Percentiles rank a stretch among this genome's conserved stretches.
Conservation (phyloP, 1,140 invertebrate genomes). For the Drosophila azteca region DNA sequence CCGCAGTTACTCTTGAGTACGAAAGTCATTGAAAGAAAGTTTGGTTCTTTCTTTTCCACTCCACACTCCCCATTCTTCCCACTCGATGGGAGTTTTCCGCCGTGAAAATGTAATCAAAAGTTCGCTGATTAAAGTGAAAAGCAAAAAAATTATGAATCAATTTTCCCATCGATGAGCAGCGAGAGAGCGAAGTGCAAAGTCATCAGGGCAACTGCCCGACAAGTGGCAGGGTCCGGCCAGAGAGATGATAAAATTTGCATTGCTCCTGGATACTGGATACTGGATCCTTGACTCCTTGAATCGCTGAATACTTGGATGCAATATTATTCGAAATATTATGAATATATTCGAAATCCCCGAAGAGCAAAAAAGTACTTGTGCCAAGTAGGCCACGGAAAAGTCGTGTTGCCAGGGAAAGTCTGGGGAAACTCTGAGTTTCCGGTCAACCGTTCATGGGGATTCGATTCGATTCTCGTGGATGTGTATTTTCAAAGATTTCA, state of each 20-base stretch:
- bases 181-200: slow-evolving; percentile 54
- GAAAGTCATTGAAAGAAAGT: too few species aligned
- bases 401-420: not conserved
- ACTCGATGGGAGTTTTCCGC: not conserved
- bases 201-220: slow-evolving; percentile 36
- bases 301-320: too few species aligned
- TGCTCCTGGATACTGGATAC: slow-evolving; percentile 3
- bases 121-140: slow-evolving; percentile 66
- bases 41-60: slow-evolving; percentile 16
- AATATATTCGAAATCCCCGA: too few species aligned
- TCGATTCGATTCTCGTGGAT: slow-evolving; percentile 2
- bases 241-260: slow-evolving; percentile 29
- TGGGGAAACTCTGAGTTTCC: slow-evolving; percentile 1
- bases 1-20: too few species aligned
- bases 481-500: slow-evolving; percentile 43
- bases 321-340: too few species aligned
- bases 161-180: slow-evolving; percentile 29
- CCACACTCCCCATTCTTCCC: too few species aligned
- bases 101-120: slow-evolving; percentile 54
- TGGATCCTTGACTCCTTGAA: too few species aligned
- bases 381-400: slow-evolving; percentile 3
- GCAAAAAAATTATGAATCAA: slow-evolving; percentile 72
- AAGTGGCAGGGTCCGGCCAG: slow-evolving; percentile 8
- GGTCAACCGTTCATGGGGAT: slow-evolving; percentile 14
- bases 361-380: too few species aligned